phyloP scores from a whole-genome alignment of 2,113 vertebrate species.

The Varanus salvator region DNA sequence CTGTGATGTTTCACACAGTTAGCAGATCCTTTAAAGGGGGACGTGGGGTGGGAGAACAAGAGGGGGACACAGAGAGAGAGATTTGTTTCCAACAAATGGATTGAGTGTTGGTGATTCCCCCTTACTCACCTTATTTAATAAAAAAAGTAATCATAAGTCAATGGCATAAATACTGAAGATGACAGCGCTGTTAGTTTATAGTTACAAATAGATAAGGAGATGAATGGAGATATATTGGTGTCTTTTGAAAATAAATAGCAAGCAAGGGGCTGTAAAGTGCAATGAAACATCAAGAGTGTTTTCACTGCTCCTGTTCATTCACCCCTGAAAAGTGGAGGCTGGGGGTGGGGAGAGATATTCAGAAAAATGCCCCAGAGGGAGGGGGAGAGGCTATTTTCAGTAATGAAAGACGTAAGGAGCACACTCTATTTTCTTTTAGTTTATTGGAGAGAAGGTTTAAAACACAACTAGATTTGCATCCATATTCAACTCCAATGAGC shows the following conservation, averaged over 20 bases:
- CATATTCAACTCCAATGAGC: neutral
- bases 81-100: constrained; percentile 24
- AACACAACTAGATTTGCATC: constrained; percentile 3
- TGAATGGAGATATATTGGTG: constrained; percentile 30
- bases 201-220: constrained; percentile 37
- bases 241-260: constrained; percentile 26
- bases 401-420: neutral
- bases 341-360: too few relatives aligned
- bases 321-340: neutral
- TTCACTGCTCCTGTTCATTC: neutral
- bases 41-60: neutral
- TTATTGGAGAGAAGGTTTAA: constrained; percentile 2
- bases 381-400: neutral
- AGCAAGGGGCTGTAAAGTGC: constrained; percentile 4
- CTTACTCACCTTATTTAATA: constrained; percentile 35
- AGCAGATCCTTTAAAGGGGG: neutral
- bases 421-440: constrained; percentile 6
- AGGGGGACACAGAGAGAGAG: neutral
- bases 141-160: constrained; percentile 37
- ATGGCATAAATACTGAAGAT: constrained; percentile 34
- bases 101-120: neutral
- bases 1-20: neutral
- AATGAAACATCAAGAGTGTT: neutral
- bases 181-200: constrained; percentile 34
- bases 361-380: neutral